A percentile compares a stretch with the other conserved stretches of the same genome.
These are phyloP conservation scores for Brachionus rubens DNA, from an alignment of 1,140 invertebrate species.

Conservation along the genomic window DNA sequence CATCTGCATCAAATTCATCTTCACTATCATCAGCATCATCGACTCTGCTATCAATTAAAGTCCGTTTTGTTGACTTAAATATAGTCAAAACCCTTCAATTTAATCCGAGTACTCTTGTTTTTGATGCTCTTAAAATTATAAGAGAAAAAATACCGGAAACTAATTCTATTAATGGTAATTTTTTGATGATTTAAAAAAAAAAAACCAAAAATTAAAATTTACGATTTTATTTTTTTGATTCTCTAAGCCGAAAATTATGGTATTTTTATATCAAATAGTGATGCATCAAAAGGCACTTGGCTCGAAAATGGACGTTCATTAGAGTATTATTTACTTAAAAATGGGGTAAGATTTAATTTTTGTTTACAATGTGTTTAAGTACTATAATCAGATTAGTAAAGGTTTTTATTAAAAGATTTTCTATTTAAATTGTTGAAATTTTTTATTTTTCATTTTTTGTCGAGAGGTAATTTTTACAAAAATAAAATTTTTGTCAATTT, in stretches of 20 bases:
- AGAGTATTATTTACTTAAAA: constrained; percentile 92
- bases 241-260: constrained; percentile 87
- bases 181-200: constrained; percentile 34
- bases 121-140: constrained; percentile 89
- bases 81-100: constrained; percentile 97
- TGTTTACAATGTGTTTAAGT: background rate
- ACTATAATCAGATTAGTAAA: background rate
- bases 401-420: background rate
- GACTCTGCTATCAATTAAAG: constrained; percentile 74
- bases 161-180: constrained; percentile 62
- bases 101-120: constrained; percentile 84
- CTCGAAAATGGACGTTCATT: constrained; percentile 84
- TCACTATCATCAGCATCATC: constrained; percentile 46
- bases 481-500: too few species aligned
- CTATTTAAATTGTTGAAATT: background rate
- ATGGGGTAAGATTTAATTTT: constrained; percentile 66
- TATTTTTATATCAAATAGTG: constrained; percentile 89
- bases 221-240: background rate
- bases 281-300: constrained; percentile 95
- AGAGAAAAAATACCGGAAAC: constrained; percentile 87
- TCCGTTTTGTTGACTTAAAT: constrained; percentile 85
- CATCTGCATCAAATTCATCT: constrained; percentile 9
- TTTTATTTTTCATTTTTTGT: background rate
- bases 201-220: background rate
- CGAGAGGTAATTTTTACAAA: background rate